Base-by-base conservation (phyloP, 2,888 invertebrate species). In the Leucophenga maculata region DNA sequence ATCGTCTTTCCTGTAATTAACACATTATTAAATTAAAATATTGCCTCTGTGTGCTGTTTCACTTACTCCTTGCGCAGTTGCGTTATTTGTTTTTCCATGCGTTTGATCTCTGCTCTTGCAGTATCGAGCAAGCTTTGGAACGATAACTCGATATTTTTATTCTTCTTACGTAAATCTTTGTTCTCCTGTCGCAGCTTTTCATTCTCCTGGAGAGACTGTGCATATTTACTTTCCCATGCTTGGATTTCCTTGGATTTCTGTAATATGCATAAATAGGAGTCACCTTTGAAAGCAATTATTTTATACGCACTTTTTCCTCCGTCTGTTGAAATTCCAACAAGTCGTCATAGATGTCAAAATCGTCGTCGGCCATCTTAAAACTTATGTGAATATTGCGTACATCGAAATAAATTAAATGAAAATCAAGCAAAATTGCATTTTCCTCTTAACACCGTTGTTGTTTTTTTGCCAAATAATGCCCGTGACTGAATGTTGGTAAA, bases 71-170 rank as follows among this genome's bases (percentile, higher is more conserved):
- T 86, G 6, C 86, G 82, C 26, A 87, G 72, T 67, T 83, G 75
- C 0, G 74, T 71, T 39, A 88, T 86, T 72, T 82, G 73, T 3
- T 74, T 70, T 69, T 87, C 85, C 65, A 87, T 87, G 1, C 88
- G 80, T 66, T 80, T 85, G 6, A 88, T 77, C 73, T 88, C 88
- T 1, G 82, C 72, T 16, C 83, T 84, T 0, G 88, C 87, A 0
- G 88, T 88, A 16, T 85, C 81, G 3, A 88, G 72, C 8, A 88
- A 75, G 73, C 82, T 87, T 67, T 86, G 85, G 14, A 87, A 84
- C 70, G 85, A 87, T 0, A 78, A 74, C 67, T 86, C 82, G 72
- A 88, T 82, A 20, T 74, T 76, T 62, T 78, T 77, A 1, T 86
- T 75, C 73, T 84, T 81, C 60, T 84, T 86, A 2, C 71, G 70